phyloP scores from a whole-genome alignment of 2,113 vertebrate genomes.

The Canis aureus region DNA sequence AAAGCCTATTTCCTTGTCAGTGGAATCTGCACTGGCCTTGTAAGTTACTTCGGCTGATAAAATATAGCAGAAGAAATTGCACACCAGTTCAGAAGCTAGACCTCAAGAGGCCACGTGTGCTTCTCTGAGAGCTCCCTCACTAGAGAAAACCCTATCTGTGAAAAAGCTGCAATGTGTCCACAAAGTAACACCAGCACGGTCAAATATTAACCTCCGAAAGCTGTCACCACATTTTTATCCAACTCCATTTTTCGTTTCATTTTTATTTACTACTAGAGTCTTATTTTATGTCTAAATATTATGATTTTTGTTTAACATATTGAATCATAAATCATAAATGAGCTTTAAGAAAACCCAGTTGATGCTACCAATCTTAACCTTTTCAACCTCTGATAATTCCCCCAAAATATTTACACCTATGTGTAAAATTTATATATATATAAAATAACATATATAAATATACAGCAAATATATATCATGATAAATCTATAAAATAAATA shows the following conservation, averaged over 20 bases:
- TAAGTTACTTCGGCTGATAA: neutral
- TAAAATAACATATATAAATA: neutral
- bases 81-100: accelerated
- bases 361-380: neutral
- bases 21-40: neutral
- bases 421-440: neutral
- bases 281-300: neutral
- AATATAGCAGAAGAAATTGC: neutral
- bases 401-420: neutral
- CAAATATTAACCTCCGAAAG: neutral
- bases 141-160: neutral
- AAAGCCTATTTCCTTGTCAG: neutral
- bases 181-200: neutral
- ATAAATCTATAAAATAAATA: neutral
- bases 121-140: neutral
- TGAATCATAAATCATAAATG: neutral
- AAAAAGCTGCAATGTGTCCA: neutral
- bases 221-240: neutral
- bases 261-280: neutral
- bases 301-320: neutral
- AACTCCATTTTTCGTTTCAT: neutral
- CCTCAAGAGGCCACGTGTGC: accelerated
- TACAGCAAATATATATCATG: neutral
- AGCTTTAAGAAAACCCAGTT: neutral
- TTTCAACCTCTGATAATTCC: neutral